These are phyloP conservation scores for Coendou prehensilis DNA, from an alignment of 2,797 vertebrate species.

Conservation along the genomic window DNA sequence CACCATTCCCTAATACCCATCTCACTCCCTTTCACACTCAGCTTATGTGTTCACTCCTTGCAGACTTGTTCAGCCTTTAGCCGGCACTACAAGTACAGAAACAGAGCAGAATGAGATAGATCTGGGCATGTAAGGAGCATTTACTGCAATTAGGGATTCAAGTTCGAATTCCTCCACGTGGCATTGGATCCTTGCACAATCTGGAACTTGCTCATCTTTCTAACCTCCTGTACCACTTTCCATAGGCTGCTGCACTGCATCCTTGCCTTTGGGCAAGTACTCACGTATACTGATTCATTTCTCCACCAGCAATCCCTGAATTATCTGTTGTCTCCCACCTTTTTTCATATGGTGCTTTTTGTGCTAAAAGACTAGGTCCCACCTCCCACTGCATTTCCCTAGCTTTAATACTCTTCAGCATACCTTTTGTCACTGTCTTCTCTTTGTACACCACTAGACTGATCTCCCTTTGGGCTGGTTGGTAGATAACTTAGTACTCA, in stretches of 20 bases:
- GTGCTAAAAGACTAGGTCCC: neutral
- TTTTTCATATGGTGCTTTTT: neutral
- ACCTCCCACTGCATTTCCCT: neutral
- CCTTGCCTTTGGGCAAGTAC: neutral
- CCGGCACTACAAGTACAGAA: neutral
- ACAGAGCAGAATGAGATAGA: neutral
- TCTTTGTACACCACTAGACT: neutral
- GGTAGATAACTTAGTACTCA: neutral
- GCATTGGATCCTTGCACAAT: neutral
- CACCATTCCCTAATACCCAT: too few relatives aligned
- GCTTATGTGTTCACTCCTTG: too few relatives aligned
- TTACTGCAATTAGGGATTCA: neutral
- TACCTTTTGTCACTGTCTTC: neutral
- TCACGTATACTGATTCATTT: neutral
- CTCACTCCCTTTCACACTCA: neutral
- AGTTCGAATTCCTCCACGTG: neutral
- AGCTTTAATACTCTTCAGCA: neutral
- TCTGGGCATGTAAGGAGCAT: neutral
- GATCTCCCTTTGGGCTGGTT: neutral
- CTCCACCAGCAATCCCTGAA: neutral
- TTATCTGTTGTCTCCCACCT: fast-evolving
- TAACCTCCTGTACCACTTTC: neutral
- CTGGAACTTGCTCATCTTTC: neutral
- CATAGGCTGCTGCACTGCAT: neutral
- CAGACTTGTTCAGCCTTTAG: neutral